phyloP scores from a whole-genome alignment of 2,888 invertebrate genomes.

The Chromoteleia sp. region DNA sequence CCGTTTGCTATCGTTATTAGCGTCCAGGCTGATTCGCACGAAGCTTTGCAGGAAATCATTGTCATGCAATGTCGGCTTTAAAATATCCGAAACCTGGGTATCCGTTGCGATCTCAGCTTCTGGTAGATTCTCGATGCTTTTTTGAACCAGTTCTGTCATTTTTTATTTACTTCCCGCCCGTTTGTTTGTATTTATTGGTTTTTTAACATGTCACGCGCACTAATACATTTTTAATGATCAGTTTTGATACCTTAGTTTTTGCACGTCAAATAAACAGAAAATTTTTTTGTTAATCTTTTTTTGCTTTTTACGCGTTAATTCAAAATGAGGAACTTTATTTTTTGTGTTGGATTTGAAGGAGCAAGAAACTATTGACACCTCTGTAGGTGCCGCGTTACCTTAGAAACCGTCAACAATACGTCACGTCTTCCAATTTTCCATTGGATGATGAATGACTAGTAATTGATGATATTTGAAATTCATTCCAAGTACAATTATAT shows the following conservation, averaged over 20 bases:
- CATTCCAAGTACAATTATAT: background rate
- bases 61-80: constrained; percentile 88
- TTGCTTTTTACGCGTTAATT: background rate
- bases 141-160: constrained; percentile 18
- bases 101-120: constrained; percentile 81
- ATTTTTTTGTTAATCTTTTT: background rate
- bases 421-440: constrained; percentile 58
- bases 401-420: constrained; percentile 83
- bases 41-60: constrained; percentile 93
- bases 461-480: constrained; percentile 11
- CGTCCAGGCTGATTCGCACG: constrained; percentile 89
- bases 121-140: background rate
- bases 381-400: constrained; percentile 78
- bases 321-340: background rate
- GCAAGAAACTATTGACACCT: constrained; percentile 82
- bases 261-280: background rate
- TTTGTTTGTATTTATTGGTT: background rate
- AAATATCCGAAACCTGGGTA: constrained; percentile 86
- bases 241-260: background rate
- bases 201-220: no score
- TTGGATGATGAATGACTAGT: constrained; percentile 20
- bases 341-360: constrained; percentile 1
- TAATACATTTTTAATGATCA: background rate
- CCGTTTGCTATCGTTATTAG: constrained; percentile 81
- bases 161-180: background rate